These are phyloP conservation scores for Megamerina dolium DNA, from an alignment of 2,888 invertebrate genomes.

Conservation along the genomic window DNA sequence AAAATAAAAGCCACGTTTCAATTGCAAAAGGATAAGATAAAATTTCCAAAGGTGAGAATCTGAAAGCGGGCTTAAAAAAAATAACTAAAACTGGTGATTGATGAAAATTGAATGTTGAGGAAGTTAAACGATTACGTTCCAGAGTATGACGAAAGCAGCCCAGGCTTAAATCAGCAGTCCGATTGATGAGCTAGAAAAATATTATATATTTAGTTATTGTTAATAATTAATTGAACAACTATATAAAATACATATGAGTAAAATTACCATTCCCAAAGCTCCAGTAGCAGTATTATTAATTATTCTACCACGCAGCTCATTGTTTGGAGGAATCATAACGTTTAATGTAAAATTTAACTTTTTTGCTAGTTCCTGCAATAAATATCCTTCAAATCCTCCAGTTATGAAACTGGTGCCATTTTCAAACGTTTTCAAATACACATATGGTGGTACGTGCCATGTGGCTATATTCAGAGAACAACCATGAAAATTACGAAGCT, in stretches of 20 bases:
- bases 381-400: constrained; percentile 24
- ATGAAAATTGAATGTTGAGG: not conserved
- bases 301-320: not conserved
- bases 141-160: not conserved
- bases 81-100: not conserved
- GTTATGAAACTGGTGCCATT: not conserved
- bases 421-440: not conserved
- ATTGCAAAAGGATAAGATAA: not conserved
- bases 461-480: constrained; percentile 20
- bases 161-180: not conserved
- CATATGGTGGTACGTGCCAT: constrained; percentile 16
- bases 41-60: not conserved
- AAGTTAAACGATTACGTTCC: not conserved
- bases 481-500: constrained; percentile 24
- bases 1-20: not conserved
- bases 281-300: not conserved
- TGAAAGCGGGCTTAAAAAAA: not conserved
- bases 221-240: no score
- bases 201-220: not conserved
- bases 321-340: constrained; percentile 7
- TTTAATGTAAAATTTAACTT: constrained; percentile 27
- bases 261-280: not conserved
- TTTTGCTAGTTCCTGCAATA: constrained; percentile 22
- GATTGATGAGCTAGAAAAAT: not conserved
- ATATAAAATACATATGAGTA: no score